Percentiles rank a stretch among this genome's conserved stretches.
Conservation (phyloP, 2,888 invertebrate genomes). For the Callyntrura guangdongensis region DNA sequence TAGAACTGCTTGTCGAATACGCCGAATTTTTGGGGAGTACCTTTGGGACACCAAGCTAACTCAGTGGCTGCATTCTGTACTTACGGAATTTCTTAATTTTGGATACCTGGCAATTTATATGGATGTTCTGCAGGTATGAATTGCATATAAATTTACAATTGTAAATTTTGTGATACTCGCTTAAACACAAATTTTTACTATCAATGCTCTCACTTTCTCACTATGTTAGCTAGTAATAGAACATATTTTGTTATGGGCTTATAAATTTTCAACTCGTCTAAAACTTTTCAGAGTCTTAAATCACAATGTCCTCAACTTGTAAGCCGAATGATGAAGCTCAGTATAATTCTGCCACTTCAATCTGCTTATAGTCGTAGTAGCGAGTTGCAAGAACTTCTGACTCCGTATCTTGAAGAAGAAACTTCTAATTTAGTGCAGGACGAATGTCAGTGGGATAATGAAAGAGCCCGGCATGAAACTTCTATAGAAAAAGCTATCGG, state of each 20-base stretch:
- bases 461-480: neutral
- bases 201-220: slow-evolving; percentile 13
- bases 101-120: slow-evolving; percentile 91
- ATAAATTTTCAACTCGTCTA: too few species aligned
- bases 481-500: neutral
- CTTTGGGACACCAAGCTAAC: slow-evolving; percentile 91
- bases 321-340: slow-evolving; percentile 62
- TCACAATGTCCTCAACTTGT: slow-evolving; percentile 61
- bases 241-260: neutral
- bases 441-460: neutral
- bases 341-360: slow-evolving; percentile 44
- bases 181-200: neutral
- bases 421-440: neutral
- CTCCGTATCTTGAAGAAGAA: slow-evolving; percentile 39
- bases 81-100: slow-evolving; percentile 90
- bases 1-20: slow-evolving; percentile 89
- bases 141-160: too few species aligned
- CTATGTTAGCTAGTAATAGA: neutral
- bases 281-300: slow-evolving; percentile 48
- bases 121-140: slow-evolving; percentile 92
- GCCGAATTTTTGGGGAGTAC: slow-evolving; percentile 90
- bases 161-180: too few species aligned
- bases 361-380: slow-evolving; percentile 33
- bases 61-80: slow-evolving; percentile 92
- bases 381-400: slow-evolving; percentile 44